Evolutionary conservation across 2,888 invertebrate genomes (phyloP), one percentile per base, ranked within the genome.

Genomic region (Epinotia demarniana): DNA sequence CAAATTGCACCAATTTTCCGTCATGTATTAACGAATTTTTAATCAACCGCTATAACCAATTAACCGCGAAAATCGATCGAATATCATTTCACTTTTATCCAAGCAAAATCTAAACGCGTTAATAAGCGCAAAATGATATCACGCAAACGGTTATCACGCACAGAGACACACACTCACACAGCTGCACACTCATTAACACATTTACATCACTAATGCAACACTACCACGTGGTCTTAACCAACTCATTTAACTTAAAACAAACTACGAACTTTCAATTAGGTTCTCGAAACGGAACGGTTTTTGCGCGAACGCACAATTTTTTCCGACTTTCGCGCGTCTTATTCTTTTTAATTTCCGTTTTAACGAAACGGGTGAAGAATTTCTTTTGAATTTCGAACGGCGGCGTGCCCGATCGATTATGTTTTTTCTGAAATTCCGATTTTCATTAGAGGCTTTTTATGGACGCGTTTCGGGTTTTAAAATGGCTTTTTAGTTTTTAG

Each of bases 141-240:
- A 89, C 88, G 87, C 89, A 77, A 86, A 80, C 85, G 80, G 78
- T 62, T 79, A 69, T 18, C 60, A 69, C 69, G 79, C 79, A 82
- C 81, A 82, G 84, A 82, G 82, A 81, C 78, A 64, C 66, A 53
- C 78, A 87, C 87, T 82, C 92, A 91, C 93, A 93, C 93, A 87
- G 57, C 71, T 83, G 83, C 85, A 82, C 85, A 87, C 90, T 93
- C 92, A 93, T 92, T 94, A 93, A 88, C 93, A 93, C 93, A 92
- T 92, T 92, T 90, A 92, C 92, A 92, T 91, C 89, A 90, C 91
- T 89, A 89, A 90, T 87, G 85, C 85, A 79, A 79, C 78, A 79
- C 75, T 46, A 62, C 62, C 79, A 80, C 92, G 93, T 92, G 92
- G 83, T 80, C 72, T 73, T 73, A 62, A 73, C 80, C 84, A n/a